Conservation (phyloP, 2,888 invertebrate species). For the Hyposoter didymator region DNA sequence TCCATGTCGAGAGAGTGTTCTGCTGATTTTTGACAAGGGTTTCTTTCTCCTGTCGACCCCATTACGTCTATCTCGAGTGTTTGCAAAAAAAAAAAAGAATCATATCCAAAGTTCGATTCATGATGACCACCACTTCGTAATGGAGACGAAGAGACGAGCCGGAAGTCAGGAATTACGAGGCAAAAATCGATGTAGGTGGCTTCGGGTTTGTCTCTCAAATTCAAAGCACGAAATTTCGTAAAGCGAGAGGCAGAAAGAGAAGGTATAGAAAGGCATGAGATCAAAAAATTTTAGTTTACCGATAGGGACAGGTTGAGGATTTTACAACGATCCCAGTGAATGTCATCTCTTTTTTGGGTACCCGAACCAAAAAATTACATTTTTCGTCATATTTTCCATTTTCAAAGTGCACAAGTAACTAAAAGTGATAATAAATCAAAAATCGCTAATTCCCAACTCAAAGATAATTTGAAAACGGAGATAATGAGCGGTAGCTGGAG, state of each 20-base stretch:
- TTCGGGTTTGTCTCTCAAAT: neutral
- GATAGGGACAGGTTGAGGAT: constrained; percentile 51
- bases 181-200: constrained; percentile 27
- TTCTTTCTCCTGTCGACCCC: constrained; percentile 32
- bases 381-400: no score
- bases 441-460: no score
- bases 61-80: constrained; percentile 50
- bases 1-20: neutral
- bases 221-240: neutral
- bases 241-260: constrained; percentile 13
- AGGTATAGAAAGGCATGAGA: neutral
- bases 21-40: constrained; percentile 31
- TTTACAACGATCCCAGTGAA: constrained; percentile 13
- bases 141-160: constrained; percentile 31
- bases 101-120: neutral
- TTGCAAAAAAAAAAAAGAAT: constrained; percentile 29
- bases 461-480: no score
- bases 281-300: constrained; percentile 30
- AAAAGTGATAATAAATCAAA: no score
- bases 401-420: no score
- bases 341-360: neutral
- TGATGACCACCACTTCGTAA: neutral
- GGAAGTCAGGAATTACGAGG: constrained; percentile 38
- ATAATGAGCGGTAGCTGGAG: no score
- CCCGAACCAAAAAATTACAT: no score